Percentiles rank a stretch among this genome's conserved stretches.
Conservation (phyloP, 2,113 vertebrate genomes). For the Falcunculus frontatus region DNA sequence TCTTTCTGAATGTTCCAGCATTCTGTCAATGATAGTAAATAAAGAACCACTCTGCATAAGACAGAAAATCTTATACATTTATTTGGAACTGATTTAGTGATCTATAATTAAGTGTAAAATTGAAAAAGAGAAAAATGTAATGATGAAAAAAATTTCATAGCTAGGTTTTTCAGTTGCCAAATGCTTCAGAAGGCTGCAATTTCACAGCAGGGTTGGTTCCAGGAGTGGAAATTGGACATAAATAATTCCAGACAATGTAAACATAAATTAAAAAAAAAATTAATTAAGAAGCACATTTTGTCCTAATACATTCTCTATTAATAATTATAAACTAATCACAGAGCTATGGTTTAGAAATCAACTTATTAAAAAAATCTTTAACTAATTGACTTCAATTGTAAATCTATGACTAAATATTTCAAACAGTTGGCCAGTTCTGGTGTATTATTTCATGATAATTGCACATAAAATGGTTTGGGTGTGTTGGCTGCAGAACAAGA, state of each 20-base stretch:
- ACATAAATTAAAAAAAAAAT: neutral
- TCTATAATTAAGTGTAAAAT: constrained; percentile 50
- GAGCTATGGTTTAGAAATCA: constrained; percentile 1
- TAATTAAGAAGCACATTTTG: constrained; percentile 22
- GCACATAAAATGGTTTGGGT: constrained; percentile 17
- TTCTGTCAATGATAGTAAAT: constrained; percentile 3
- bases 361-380: constrained; percentile 12
- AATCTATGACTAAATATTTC: constrained; percentile 7
- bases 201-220: constrained; percentile 29
- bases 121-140: constrained; percentile 29
- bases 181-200: constrained; percentile 31
- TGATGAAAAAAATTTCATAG: constrained; percentile 32
- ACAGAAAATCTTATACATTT: neutral
- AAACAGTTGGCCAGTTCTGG: constrained; percentile 52
- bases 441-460: constrained; percentile 51
- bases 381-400: constrained; percentile 50
- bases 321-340: constrained; percentile 20
- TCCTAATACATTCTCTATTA: neutral
- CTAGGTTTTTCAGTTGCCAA: constrained; percentile 21
- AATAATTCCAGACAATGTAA: constrained; percentile 17
- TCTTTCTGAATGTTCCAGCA: neutral
- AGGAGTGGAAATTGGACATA: constrained; percentile 26
- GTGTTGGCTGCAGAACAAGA: constrained; percentile 21
- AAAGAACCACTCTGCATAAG: neutral
- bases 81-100: neutral